phyloP scores from a whole-genome alignment of 2,888 invertebrate species.

The Uloborus plumipes region DNA sequence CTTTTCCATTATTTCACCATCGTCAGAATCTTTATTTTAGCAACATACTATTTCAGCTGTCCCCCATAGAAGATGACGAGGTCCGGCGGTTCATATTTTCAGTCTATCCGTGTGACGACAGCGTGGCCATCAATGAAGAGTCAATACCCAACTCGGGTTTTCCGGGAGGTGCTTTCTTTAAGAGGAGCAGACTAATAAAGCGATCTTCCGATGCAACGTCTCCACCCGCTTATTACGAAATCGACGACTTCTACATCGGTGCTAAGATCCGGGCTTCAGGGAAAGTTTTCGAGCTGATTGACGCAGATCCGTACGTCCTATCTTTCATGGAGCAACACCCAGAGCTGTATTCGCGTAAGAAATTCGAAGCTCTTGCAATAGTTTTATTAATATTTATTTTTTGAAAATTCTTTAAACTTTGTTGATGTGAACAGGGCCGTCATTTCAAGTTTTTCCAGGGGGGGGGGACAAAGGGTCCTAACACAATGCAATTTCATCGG shows the following conservation, averaged over 20 bases:
- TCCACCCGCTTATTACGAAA: slow-evolving; percentile 82
- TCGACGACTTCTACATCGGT: slow-evolving; percentile 85
- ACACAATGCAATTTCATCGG: no score
- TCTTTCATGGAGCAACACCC: slow-evolving; percentile 75
- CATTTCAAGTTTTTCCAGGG: no score
- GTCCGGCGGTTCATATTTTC: slow-evolving; percentile 82
- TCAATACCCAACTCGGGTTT: slow-evolving; percentile 83
- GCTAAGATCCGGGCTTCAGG: slow-evolving; percentile 80
- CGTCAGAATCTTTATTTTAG: no score
- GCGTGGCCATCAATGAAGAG: slow-evolving; percentile 82
- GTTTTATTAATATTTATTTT: no score
- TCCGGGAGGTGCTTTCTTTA: slow-evolving; percentile 82
- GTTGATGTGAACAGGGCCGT: no score
- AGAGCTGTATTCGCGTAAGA: slow-evolving; percentile 70
- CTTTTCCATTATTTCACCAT: no score
- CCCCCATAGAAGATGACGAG: slow-evolving; percentile 80
- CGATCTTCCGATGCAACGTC: slow-evolving; percentile 78
- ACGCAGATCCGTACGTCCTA: slow-evolving; percentile 88
- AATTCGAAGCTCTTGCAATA: background rate
- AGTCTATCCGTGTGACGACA: slow-evolving; percentile 83
- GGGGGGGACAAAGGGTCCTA: no score
- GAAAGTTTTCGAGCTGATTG: slow-evolving; percentile 82
- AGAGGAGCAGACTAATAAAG: slow-evolving; percentile 78
- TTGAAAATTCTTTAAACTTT: no score
- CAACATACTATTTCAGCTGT: slow-evolving; percentile 11